Evolutionary conservation across 2,888 invertebrate species (phyloP), one percentile per base, ranked within the genome.

Genomic region (Philaethria dido): DNA sequence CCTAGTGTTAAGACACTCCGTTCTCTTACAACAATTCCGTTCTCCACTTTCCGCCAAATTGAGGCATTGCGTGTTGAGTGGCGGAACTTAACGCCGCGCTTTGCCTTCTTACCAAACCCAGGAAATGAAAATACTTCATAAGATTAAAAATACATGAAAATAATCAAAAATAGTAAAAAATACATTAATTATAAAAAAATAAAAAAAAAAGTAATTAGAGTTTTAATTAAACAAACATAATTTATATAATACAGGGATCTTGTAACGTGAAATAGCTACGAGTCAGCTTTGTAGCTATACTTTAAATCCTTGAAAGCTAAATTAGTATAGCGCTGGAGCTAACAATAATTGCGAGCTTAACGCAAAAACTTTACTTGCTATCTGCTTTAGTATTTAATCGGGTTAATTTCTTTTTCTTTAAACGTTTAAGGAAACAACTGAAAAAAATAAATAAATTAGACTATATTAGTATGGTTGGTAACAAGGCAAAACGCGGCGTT

Each of bases 271-370:
- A 45, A 60, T 29, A 60, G 25, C 54, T 55, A 14, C n/a, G 22
- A 60, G 25, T n/a, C 16, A 60, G 25, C 18, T 9, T 29, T 25
- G 29, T 60, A 45, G 44, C 44, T 59, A 44, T 59, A 59, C 25
- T 44, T 48, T 64, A 47, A 48, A n/a, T 25, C 20, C 64, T 45
- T 45, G 22, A 57, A 64, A 64, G 47, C 57, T 64, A 39, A 57
- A 64, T 57, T 47, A 57, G 47, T 47, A 48, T 16, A 18, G 55
- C 45, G 33, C 11, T 54, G 29, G 16, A 52, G 52, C 29, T 44
- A 47, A 55, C 45, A 64, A 44, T 55, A 64, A 36, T 48, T 14
- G 39, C 22, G 45, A 22, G 20, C 11, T 64, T 36, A 36, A 55
- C 45, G 5, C 36, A 55, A 55, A 55, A 64, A 64, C 13, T 22